Evolutionary conservation across 2,888 invertebrate genomes (phyloP).

Genomic region (Axea sp.): DNA sequence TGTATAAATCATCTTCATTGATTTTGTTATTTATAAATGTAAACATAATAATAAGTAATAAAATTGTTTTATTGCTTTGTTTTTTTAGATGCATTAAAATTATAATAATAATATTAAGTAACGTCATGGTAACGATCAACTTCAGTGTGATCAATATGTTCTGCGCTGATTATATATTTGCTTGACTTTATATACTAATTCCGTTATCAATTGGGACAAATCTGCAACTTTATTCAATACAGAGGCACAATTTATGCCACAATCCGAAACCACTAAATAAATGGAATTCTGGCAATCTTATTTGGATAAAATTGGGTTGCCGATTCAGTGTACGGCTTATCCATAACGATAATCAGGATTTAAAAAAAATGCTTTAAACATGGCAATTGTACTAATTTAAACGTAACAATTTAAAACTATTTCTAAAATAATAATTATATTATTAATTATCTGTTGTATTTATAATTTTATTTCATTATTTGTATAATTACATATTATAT

Average conservation of each 20-base stretch:
- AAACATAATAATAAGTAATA: no score
- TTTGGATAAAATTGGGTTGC: conserved; percentile 7
- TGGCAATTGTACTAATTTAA: not conserved
- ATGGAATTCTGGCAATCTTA: conserved; percentile 11
- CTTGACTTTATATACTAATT: not conserved
- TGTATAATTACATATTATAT: no score
- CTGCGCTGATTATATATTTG: conserved; percentile 3
- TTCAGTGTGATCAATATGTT: conserved; percentile 2
- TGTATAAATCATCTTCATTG: no score
- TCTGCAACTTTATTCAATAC: conserved; percentile 5
- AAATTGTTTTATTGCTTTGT: not conserved
- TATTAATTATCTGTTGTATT: no score
- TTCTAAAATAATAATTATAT: no score
- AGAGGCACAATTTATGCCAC: conserved; percentile 1
- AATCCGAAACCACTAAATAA: conserved; percentile 5
- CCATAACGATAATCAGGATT: conserved; percentile 3
- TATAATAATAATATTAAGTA: no score
- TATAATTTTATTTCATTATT: no score
- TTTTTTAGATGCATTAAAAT: no score
- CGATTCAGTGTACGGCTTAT: conserved; percentile 1
- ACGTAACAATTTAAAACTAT: no score
- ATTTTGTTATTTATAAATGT: no score
- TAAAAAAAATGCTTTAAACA: not conserved
- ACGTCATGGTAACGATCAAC: no score
- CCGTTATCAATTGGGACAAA: conserved; percentile 5